These are phyloP conservation scores for Neoarius graeffei DNA, from an alignment of 2,113 vertebrate genomes.

Conservation along the genomic window DNA sequence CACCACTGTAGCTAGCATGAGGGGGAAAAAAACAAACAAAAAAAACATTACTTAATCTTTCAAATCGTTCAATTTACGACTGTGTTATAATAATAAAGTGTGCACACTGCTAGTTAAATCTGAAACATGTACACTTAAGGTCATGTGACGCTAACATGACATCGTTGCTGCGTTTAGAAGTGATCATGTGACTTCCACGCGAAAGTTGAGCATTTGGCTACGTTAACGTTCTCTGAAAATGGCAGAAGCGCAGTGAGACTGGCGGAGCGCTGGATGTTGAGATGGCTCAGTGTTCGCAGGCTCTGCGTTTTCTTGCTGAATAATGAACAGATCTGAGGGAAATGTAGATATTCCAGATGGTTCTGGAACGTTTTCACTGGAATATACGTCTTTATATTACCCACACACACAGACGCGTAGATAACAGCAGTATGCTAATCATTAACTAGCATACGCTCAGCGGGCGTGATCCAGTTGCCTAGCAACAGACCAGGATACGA, in stretches of 20 bases:
- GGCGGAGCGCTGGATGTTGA: too few relatives aligned
- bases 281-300: neutral
- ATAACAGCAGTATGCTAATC: neutral
- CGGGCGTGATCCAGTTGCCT: neutral
- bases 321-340: neutral
- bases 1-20: too few relatives aligned
- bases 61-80: neutral
- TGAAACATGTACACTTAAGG: too few relatives aligned
- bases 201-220: neutral
- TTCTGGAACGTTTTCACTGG: neutral
- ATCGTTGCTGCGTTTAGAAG: neutral
- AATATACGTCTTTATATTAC: neutral
- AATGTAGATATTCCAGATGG: too few relatives aligned
- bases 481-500: neutral
- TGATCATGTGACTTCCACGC: neutral
- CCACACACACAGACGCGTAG: neutral
- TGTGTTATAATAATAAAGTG: neutral
- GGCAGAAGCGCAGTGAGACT: neutral
- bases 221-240: neutral
- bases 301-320: neutral
- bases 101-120: neutral
- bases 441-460: neutral
- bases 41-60: neutral
- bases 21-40: too few relatives aligned
- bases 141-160: neutral